These are phyloP conservation scores for Phycodurus eques DNA, from an alignment of 2,113 vertebrate genomes.

Conservation along the genomic window DNA sequence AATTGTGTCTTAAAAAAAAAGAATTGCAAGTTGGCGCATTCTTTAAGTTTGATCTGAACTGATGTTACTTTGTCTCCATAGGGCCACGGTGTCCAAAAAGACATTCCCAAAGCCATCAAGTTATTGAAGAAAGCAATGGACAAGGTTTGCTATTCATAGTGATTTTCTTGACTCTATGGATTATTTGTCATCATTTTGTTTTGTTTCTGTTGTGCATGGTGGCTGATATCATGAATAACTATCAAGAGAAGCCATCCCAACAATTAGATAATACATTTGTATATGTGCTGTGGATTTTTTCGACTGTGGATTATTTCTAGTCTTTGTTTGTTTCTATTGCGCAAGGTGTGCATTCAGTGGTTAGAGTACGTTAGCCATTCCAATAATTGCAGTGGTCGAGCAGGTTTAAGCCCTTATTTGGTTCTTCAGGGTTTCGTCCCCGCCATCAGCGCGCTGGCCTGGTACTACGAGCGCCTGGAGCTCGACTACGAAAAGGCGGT, in stretches of 20 bases:
- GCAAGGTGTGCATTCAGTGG: no score
- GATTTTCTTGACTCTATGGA: neutral
- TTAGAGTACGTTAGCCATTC: slow-evolving; percentile 13
- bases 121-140: slow-evolving; percentile 75
- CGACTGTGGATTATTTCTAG: neutral
- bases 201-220: neutral
- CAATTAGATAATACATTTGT: neutral
- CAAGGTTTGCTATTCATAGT: slow-evolving; percentile 33
- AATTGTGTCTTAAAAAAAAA: no score
- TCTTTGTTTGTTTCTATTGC: no score
- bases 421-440: slow-evolving; percentile 70
- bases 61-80: slow-evolving; percentile 29
- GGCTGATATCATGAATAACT: neutral
- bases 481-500: slow-evolving; percentile 67
- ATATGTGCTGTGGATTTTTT: neutral
- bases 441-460: slow-evolving; percentile 76
- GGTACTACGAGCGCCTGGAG: slow-evolving; percentile 76
- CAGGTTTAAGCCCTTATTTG: neutral
- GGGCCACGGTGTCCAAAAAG: slow-evolving; percentile 74
- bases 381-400: neutral
- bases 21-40: neutral
- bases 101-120: slow-evolving; percentile 68
- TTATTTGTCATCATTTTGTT: neutral
- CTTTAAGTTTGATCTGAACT: neutral
- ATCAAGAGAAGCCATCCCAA: neutral